These are phyloP conservation scores for Paramuricea clavata DNA, from an alignment of 92 coral and sea anemone species.

Conservation along the genomic window DNA sequence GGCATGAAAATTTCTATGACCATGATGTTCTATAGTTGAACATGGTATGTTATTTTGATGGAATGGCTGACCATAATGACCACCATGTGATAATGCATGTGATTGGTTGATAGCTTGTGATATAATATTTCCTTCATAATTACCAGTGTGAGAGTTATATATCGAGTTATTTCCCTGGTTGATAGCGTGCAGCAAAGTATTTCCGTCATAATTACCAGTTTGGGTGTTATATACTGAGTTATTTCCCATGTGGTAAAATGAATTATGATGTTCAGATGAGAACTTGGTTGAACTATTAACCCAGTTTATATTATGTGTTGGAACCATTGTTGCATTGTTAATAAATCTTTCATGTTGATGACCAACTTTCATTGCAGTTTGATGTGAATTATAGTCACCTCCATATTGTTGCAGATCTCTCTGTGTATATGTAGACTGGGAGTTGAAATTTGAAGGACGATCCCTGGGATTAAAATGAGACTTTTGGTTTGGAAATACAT, in stretches of 20 bases:
- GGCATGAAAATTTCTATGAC: background rate
- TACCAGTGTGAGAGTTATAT: background rate
- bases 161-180: background rate
- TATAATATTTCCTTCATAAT: background rate
- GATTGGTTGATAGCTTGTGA: background rate
- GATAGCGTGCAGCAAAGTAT: no score
- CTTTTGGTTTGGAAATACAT: background rate
- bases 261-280: background rate
- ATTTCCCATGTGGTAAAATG: background rate
- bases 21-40: background rate
- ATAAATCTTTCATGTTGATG: no score
- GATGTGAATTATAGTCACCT: background rate
- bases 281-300: background rate
- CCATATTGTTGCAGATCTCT: background rate
- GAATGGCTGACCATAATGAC: background rate
- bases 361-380: background rate
- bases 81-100: background rate
- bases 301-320: background rate
- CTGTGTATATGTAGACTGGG: background rate
- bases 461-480: background rate
- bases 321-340: background rate
- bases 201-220: background rate
- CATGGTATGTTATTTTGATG: background rate
- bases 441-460: no score
- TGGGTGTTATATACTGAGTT: background rate